Evolutionary conservation across 2,888 invertebrate species (phyloP).

Genomic region (Homarus gammarus): DNA sequence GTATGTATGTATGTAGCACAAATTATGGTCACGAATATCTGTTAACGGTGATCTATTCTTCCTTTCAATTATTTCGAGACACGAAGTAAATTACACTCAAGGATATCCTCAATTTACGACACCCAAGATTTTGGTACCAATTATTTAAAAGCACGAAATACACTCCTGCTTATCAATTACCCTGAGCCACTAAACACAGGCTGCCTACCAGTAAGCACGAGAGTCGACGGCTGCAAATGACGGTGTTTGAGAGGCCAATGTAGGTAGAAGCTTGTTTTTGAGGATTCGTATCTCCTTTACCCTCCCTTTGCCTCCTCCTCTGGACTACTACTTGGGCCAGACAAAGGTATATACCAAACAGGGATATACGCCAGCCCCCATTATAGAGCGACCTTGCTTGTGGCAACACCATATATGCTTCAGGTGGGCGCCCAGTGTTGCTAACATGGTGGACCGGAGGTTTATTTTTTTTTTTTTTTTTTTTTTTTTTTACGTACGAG

Average conservation of each 20-base stretch:
- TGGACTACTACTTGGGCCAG: too few species aligned
- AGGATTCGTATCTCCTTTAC: constrained; percentile 19
- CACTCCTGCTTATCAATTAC: neutral
- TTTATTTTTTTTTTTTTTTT: too few species aligned
- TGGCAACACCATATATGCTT: constrained; percentile 50
- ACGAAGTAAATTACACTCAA: neutral
- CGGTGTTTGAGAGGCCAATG: neutral
- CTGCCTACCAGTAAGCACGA: neutral
- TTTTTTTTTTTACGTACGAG: too few species aligned
- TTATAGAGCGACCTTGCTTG: constrained; percentile 49
- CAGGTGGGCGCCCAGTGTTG: constrained; percentile 11
- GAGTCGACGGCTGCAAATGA: neutral
- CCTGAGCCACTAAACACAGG: neutral
- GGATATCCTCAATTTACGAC: neutral
- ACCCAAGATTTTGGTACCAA: neutral
- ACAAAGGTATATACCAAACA: constrained; percentile 42
- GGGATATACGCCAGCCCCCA: constrained; percentile 12
- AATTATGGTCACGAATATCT: neutral
- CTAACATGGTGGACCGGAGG: too few species aligned
- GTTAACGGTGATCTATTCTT: neutral
- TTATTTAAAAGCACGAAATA: neutral
- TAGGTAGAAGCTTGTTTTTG: neutral
- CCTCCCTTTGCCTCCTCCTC: constrained; percentile 5
- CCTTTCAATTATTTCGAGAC: neutral
- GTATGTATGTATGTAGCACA: neutral